Evolutionary conservation across 2,888 invertebrate genomes (phyloP).

Genomic region (Parascotia fuliginaria): DNA sequence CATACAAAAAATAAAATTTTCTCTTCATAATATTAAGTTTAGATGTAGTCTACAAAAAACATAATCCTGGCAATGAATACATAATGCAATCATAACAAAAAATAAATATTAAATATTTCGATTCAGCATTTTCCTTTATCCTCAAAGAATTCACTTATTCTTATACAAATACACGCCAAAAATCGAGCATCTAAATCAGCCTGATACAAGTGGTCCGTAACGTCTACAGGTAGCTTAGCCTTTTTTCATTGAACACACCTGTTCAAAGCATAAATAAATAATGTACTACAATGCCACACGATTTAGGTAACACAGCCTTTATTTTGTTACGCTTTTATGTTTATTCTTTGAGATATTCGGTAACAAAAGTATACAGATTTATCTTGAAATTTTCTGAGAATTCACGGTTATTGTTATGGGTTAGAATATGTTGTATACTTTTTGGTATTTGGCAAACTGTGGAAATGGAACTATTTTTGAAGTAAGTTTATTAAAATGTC

Average conservation of each 20-base stretch:
- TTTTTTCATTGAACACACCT: constrained; percentile 70
- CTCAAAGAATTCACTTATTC: not conserved
- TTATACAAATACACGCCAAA: not conserved
- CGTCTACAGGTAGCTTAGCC: constrained; percentile 50
- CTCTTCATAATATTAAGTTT: too few relatives aligned
- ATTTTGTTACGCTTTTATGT: constrained; percentile 23
- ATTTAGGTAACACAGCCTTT: constrained; percentile 34
- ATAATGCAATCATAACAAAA: too few relatives aligned
- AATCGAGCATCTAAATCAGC: constrained; percentile 27
- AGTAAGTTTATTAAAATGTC: too few relatives aligned
- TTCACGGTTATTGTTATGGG: not conserved
- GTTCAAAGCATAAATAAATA: constrained; percentile 65
- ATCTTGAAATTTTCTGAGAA: not conserved
- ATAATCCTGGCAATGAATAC: too few relatives aligned
- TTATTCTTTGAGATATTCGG: constrained; percentile 24
- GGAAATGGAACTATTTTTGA: too few relatives aligned
- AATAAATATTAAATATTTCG: too few relatives aligned
- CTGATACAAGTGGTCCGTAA: constrained; percentile 12
- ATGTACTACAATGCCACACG: constrained; percentile 42
- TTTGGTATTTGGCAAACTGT: not conserved
- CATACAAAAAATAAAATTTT: too few relatives aligned
- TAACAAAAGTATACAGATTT: not conserved
- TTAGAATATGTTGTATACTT: not conserved
- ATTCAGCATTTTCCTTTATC: too few relatives aligned
- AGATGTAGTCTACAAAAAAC: too few relatives aligned